Percentiles rank a stretch among this genome's conserved stretches.
Evolutionary conservation across 2,888 invertebrate genomes (phyloP).

Genomic region (Lasioglossum villosulum): DNA sequence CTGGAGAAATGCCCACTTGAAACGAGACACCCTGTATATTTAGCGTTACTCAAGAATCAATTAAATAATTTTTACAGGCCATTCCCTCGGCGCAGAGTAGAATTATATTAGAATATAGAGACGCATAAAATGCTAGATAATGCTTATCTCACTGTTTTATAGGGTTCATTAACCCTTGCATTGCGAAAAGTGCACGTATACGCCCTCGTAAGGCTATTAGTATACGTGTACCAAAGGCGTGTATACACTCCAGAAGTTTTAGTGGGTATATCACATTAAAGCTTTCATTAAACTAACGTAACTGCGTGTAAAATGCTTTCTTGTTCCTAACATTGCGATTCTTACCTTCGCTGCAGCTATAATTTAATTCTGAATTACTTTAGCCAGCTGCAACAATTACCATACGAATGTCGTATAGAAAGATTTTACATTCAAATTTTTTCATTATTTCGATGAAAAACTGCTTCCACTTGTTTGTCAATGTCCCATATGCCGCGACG

Average conservation of each 20-base stretch:
- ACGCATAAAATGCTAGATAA: not conserved
- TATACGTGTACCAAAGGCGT: not conserved
- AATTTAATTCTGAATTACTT: not conserved
- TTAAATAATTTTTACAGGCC: not conserved
- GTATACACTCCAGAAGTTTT: not conserved
- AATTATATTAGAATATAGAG: not conserved
- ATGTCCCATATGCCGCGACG: not conserved
- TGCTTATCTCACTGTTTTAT: not conserved
- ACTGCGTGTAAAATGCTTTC: not conserved
- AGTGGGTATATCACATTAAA: not conserved
- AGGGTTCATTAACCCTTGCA: not conserved
- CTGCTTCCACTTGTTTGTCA: not conserved
- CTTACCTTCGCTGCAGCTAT: not conserved
- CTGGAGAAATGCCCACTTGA: not conserved
- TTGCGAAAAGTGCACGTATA: not conserved
- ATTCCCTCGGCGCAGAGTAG: not conserved
- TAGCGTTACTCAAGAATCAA: not conserved
- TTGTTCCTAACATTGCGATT: not conserved
- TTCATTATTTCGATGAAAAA: too few species aligned
- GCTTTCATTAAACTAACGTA: not conserved
- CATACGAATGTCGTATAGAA: not conserved
- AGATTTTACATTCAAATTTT: too few species aligned
- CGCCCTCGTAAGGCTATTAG: not conserved
- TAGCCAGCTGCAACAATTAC: not conserved
- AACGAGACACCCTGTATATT: not conserved